These are phyloP conservation scores for Phanerotoma sp. DNA, from an alignment of 2,888 invertebrate genomes.

Conservation along the genomic window DNA sequence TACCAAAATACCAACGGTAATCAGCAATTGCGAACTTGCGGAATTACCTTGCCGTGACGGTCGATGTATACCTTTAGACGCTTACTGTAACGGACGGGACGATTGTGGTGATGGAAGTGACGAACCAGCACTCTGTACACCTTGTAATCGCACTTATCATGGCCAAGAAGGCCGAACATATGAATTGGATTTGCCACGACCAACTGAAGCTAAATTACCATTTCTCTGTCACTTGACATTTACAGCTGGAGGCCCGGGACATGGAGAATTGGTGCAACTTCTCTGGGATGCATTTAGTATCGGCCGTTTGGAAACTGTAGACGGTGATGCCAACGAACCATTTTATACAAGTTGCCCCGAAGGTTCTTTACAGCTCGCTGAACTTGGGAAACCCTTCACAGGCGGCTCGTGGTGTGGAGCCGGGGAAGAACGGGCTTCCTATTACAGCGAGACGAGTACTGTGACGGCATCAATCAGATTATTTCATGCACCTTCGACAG, in stretches of 20 bases:
- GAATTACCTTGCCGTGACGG: conserved; percentile 75
- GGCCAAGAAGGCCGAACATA: conserved; percentile 72
- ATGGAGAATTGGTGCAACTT: conserved; percentile 87
- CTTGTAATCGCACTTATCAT: conserved; percentile 90
- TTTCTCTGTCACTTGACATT: conserved; percentile 90
- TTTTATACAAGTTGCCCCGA: conserved; percentile 78
- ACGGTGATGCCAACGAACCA: conserved; percentile 56
- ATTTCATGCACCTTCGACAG: conserved; percentile 69
- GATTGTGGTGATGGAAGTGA: conserved; percentile 86
- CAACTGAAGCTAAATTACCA: conserved; percentile 74
- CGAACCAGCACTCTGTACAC: conserved; percentile 77
- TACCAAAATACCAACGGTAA: conserved; percentile 2
- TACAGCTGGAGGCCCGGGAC: conserved; percentile 84
- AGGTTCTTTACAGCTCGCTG: conserved; percentile 85
- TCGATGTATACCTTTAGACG: conserved; percentile 79
- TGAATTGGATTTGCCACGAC: conserved; percentile 74
- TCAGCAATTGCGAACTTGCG: conserved; percentile 70
- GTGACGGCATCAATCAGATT: conserved; percentile 83
- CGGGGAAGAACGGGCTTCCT: conserved; percentile 77
- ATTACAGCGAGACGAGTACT: conserved; percentile 88
- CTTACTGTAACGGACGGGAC: conserved; percentile 81
- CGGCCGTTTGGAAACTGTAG: conserved; percentile 71
- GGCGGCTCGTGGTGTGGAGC: conserved; percentile 90
- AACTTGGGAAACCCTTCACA: conserved; percentile 82
- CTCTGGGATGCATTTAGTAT: conserved; percentile 88